These are phyloP conservation scores for Erebia ligea DNA, from an alignment of 2,888 invertebrate species.

Conservation along the genomic window DNA sequence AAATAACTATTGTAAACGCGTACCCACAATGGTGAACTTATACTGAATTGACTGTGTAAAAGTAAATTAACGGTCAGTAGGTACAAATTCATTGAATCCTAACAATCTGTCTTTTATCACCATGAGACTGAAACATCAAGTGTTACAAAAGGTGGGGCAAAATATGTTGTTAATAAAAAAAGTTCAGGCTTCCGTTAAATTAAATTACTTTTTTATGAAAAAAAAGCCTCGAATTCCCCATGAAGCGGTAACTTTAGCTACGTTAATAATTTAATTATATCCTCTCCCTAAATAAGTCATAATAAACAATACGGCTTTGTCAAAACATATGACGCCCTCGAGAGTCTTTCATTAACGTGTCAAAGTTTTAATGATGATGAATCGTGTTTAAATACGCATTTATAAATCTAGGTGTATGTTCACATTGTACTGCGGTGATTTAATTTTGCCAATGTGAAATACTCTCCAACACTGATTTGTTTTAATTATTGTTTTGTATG, in stretches of 20 bases:
- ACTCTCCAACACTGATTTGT: background rate
- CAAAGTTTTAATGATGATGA: slow-evolving; percentile 70
- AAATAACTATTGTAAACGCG: too few relatives aligned
- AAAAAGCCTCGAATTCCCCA: background rate
- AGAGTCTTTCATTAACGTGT: slow-evolving; percentile 59
- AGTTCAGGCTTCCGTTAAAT: slow-evolving; percentile 1
- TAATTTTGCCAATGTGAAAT: slow-evolving; percentile 6
- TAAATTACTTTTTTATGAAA: slow-evolving; percentile 15
- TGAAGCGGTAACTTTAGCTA: slow-evolving; percentile 3
- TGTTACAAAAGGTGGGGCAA: background rate
- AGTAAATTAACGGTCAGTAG: too few relatives aligned
- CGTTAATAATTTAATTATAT: slow-evolving; percentile 35
- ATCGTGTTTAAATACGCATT: slow-evolving; percentile 58
- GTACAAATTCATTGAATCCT: too few relatives aligned
- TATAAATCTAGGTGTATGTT: slow-evolving; percentile 50
- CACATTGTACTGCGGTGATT: slow-evolving; percentile 17
- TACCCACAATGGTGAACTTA: too few relatives aligned
- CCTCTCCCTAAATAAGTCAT: slow-evolving; percentile 34
- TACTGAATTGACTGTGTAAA: too few relatives aligned
- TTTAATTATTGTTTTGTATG: slow-evolving; percentile 1
- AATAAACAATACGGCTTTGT: slow-evolving; percentile 41
- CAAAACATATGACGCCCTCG: slow-evolving; percentile 50
- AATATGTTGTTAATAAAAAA: slow-evolving; percentile 4
- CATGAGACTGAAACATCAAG: background rate
- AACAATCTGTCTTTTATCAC: background rate